phyloP scores from a whole-genome alignment of 2,888 invertebrate species.

The Drosophila cracens region DNA sequence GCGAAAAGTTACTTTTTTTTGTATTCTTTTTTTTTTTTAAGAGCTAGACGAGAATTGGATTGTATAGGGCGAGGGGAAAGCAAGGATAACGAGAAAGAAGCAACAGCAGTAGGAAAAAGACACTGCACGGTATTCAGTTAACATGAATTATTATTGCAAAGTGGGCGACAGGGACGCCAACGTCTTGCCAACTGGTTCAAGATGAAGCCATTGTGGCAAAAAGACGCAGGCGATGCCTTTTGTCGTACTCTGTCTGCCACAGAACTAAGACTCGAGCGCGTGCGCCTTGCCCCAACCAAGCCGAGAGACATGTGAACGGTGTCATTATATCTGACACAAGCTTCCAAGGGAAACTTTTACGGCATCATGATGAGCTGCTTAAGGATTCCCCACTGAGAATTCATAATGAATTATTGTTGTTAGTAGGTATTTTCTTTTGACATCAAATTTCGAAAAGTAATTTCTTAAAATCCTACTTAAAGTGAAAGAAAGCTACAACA shows the following conservation, averaged over 20 bases:
- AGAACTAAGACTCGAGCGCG: conserved; percentile 22
- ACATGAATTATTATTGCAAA: conserved; percentile 75
- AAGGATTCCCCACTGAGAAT: conserved; percentile 18
- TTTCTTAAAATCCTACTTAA: background rate
- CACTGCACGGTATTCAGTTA: conserved; percentile 75
- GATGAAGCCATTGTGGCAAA: conserved; percentile 52
- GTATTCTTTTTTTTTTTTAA: conserved; percentile 32
- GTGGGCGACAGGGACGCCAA: conserved; percentile 36
- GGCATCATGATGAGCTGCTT: conserved; percentile 43
- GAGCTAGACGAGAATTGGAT: conserved; percentile 18
- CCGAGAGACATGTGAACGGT: conserved; percentile 23
- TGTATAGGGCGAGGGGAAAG: conserved; percentile 10
- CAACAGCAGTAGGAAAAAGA: conserved; percentile 49
- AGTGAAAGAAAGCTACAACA: background rate
- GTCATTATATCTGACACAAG: conserved; percentile 40
- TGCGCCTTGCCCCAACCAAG: conserved; percentile 20
- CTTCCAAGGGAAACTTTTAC: conserved; percentile 33
- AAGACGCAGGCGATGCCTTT: conserved; percentile 35
- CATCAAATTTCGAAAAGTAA: background rate
- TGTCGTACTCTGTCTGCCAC: conserved; percentile 21
- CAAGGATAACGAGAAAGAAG: conserved; percentile 29
- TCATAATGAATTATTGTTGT: conserved; percentile 14
- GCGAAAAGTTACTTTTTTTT: conserved; percentile 70
- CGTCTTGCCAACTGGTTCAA: conserved; percentile 61
- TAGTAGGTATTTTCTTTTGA: background rate